Conservation (phyloP, 2,113 vertebrate genomes). For the Narcine bancroftii region DNA sequence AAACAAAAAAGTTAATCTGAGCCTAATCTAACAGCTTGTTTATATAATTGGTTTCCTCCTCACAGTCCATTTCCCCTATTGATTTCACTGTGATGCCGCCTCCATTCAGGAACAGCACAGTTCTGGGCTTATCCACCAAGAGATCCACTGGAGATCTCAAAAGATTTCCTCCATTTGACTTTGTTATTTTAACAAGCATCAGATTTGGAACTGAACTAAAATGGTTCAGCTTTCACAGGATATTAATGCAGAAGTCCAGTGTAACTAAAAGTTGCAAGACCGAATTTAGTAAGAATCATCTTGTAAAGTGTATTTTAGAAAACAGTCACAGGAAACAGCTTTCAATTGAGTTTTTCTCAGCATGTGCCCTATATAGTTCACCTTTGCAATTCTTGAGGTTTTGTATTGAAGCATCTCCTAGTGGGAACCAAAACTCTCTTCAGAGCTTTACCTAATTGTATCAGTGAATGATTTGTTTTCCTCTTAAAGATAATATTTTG, state of each 20-base stretch:
- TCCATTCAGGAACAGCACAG: too few species aligned
- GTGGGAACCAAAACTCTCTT: neutral
- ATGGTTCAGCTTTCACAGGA: neutral
- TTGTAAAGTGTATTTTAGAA: neutral
- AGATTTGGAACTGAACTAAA: neutral
- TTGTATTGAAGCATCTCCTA: neutral
- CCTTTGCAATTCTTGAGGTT: neutral
- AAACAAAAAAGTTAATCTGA: too few species aligned
- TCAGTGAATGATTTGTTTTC: slow-evolving; percentile 6
- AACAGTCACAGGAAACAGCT: neutral
- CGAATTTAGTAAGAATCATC: neutral
- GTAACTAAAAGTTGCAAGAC: neutral
- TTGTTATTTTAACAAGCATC: neutral
- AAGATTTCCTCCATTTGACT: neutral
- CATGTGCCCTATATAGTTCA: neutral
- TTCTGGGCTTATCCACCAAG: too few species aligned
- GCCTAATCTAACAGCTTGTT: too few species aligned
- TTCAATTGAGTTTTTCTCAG: neutral
- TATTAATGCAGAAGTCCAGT: neutral
- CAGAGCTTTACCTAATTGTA: neutral
- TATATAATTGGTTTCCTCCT: too few species aligned
- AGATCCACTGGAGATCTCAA: too few species aligned
- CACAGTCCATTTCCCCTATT: too few species aligned
- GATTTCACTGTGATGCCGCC: too few species aligned
- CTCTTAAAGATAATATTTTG: slow-evolving; percentile 3